These are phyloP conservation scores for Cantharis lateralis DNA, from an alignment of 2,888 invertebrate genomes.

Conservation along the genomic window DNA sequence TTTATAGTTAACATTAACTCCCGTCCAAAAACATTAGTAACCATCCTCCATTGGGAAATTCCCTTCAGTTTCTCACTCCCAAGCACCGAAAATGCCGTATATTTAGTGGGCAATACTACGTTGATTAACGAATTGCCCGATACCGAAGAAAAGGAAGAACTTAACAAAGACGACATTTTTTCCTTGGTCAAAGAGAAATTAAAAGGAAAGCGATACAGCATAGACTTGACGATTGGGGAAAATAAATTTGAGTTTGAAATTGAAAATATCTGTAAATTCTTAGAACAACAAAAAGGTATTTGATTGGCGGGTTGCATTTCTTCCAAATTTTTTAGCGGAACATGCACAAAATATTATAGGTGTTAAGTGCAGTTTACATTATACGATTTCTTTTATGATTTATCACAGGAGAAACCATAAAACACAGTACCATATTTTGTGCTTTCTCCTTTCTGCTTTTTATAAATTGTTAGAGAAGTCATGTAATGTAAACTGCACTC, in stretches of 20 bases:
- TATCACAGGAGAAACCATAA: too few species aligned
- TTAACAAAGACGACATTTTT: background rate
- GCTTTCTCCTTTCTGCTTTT: too few species aligned
- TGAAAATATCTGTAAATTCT: background rate
- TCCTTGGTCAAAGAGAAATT: slow-evolving; percentile 1
- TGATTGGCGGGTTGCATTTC: background rate
- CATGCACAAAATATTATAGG: background rate
- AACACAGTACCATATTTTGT: too few species aligned
- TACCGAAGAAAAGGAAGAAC: background rate
- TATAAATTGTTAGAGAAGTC: too few species aligned
- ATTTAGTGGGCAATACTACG: slow-evolving; percentile 27
- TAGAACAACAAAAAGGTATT: background rate
- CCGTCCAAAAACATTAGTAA: slow-evolving; percentile 16
- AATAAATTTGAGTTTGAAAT: background rate
- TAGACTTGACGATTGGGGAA: background rate
- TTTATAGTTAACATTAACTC: slow-evolving; percentile 25
- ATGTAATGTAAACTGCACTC: too few species aligned
- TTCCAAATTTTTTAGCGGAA: too few species aligned
- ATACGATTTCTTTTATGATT: too few species aligned
- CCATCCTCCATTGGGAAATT: slow-evolving; percentile 27
- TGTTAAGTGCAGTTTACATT: too few species aligned
- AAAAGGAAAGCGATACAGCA: background rate
- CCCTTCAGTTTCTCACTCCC: slow-evolving; percentile 23
- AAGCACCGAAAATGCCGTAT: slow-evolving; percentile 15
- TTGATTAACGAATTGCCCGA: slow-evolving; percentile 9